phyloP scores from a whole-genome alignment of 2,113 vertebrate species.

The Scophthalmus maximus region DNA sequence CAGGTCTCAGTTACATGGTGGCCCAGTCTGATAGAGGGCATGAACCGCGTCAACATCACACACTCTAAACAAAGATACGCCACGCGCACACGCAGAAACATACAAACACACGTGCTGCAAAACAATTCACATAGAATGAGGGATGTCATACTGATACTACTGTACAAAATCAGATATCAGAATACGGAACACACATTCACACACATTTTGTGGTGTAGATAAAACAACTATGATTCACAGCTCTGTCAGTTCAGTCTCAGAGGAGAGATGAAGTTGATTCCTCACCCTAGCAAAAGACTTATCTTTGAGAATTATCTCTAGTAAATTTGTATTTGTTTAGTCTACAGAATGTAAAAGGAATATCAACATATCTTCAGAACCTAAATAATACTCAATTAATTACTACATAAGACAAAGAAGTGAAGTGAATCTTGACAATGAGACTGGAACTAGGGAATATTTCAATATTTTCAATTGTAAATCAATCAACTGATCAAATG shows the following conservation, averaged over 20 bases:
- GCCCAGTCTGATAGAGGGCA: conserved; percentile 70
- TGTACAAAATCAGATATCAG: neutral
- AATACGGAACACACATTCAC: neutral
- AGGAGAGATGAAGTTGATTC: no score
- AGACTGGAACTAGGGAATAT: neutral
- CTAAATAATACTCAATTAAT: neutral
- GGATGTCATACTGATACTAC: neutral
- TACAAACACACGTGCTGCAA: conserved; percentile 18
- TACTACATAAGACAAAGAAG: neutral
- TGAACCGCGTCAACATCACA: conserved; percentile 49
- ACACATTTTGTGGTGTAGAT: no score
- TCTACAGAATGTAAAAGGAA: neutral
- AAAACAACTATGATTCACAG: no score
- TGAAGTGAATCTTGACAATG: neutral
- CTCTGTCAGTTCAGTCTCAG: no score
- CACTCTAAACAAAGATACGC: neutral
- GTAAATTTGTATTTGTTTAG: neutral
- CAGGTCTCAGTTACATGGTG: conserved; percentile 73
- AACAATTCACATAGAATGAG: no score
- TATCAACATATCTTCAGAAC: neutral
- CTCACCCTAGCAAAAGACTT: no score
- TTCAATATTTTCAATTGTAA: neutral
- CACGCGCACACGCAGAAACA: neutral
- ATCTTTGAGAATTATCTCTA: no score
- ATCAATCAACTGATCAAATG: no score